These are phyloP conservation scores for Yponomeuta sedellus DNA, from an alignment of 2,888 invertebrate species.

Conservation along the genomic window DNA sequence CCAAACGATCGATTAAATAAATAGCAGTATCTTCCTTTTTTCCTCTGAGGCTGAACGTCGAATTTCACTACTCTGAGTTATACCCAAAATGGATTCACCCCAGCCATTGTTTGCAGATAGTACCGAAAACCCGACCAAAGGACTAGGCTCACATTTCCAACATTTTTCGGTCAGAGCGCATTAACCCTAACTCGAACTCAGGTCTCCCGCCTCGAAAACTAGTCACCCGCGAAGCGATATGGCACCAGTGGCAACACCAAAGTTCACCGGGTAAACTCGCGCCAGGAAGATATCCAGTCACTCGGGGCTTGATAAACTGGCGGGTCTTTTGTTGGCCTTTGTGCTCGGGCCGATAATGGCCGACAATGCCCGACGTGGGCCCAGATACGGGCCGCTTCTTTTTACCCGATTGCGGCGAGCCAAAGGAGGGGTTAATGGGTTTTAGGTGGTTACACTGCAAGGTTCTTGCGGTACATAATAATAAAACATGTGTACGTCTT, in stretches of 20 bases:
- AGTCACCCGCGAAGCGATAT: not conserved
- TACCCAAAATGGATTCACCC: too few relatives aligned
- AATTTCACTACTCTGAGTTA: too few relatives aligned
- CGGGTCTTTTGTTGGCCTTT: conserved; percentile 45
- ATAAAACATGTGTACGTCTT: too few relatives aligned
- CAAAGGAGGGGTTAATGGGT: not conserved
- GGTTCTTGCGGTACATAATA: too few relatives aligned
- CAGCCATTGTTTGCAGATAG: too few relatives aligned
- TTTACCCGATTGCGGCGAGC: not conserved
- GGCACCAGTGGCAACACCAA: conserved; percentile 29
- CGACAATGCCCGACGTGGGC: not conserved
- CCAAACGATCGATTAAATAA: too few relatives aligned
- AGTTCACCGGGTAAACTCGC: conserved; percentile 40
- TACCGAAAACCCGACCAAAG: too few relatives aligned
- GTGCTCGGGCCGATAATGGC: conserved; percentile 44
- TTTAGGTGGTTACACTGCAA: not conserved
- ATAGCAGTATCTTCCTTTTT: too few relatives aligned
- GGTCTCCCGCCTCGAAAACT: not conserved
- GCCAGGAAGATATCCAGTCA: conserved; percentile 47
- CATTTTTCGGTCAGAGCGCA: too few relatives aligned
- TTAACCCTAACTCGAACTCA: too few relatives aligned
- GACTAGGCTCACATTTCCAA: too few relatives aligned
- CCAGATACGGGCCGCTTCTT: not conserved
- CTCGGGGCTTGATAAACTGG: conserved; percentile 54
- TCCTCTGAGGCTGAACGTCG: too few relatives aligned